Percentiles rank a stretch among this genome's conserved stretches.
Conservation (phyloP, 2,797 vertebrate genomes). For the Bradypodion ventrale region DNA sequence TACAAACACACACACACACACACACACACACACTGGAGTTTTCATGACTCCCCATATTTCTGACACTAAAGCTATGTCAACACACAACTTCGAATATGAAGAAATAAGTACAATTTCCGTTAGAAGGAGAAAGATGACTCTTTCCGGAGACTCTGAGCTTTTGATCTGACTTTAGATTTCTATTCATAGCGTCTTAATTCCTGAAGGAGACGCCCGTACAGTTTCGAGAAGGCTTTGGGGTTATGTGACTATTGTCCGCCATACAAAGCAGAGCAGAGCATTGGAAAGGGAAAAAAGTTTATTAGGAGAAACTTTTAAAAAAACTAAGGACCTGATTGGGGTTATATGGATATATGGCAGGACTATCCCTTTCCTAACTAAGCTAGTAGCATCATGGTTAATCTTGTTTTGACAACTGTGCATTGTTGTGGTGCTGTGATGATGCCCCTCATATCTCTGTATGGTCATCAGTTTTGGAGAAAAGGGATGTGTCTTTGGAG, state of each 20-base stretch:
- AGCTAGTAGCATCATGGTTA: too few species aligned
- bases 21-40: too few species aligned
- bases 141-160: constrained; percentile 55
- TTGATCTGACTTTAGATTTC: constrained; percentile 50
- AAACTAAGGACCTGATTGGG: constrained; percentile 43
- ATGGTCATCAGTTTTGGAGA: neutral
- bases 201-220: constrained; percentile 71
- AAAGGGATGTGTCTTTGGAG: neutral
- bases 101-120: constrained; percentile 71
- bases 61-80: neutral
- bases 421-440: neutral
- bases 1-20: too few species aligned
- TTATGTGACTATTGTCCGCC: too few species aligned
- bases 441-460: neutral
- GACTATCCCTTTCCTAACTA: too few species aligned
- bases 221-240: constrained; percentile 21
- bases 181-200: too few species aligned
- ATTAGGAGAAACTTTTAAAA: too few species aligned
- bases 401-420: neutral
- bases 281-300: constrained; percentile 25
- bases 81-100: constrained; percentile 65
- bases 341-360: constrained; percentile 59
- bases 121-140: constrained; percentile 61
- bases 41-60: neutral
- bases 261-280: too few species aligned